These are phyloP conservation scores for Holothuria leucospilota DNA, from an alignment of 53 echinoderm and acorn worm species.

Conservation along the genomic window DNA sequence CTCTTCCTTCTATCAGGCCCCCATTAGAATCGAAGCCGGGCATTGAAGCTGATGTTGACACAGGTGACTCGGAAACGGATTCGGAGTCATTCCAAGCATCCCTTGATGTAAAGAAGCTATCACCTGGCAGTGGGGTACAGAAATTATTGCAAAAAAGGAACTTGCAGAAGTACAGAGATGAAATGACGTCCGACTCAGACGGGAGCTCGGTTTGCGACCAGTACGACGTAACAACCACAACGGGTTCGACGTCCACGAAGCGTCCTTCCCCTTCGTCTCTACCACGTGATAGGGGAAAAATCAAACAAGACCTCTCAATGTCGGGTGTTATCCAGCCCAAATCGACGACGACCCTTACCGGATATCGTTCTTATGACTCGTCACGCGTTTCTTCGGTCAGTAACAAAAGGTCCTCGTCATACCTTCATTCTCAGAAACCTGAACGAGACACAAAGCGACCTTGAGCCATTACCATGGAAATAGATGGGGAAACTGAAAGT, in stretches of 20 bases:
- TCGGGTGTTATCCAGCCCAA: conserved; percentile 14
- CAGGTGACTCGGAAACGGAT: conserved; percentile 39
- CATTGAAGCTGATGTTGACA: conserved; percentile 31
- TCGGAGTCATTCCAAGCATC: neutral
- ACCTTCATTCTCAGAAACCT: no score
- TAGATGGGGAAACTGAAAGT: no score
- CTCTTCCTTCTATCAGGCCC: neutral
- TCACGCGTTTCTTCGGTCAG: neutral
- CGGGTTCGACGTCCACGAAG: neutral
- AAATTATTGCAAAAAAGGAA: neutral
- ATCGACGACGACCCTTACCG: conserved; percentile 10
- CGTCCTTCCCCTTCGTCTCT: neutral
- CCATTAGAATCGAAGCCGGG: neutral
- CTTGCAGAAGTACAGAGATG: neutral
- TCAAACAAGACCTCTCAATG: conserved; percentile 39
- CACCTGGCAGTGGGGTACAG: no score
- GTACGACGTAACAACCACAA: conserved; percentile 15
- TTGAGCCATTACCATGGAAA: no score
- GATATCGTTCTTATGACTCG: conserved; percentile 27
- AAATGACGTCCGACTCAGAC: conserved; percentile 5
- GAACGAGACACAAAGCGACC: no score
- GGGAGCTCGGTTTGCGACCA: conserved; percentile 17
- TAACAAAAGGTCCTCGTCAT: neutral
- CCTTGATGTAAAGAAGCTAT: no score
- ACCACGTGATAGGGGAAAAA: neutral